phyloP scores from a whole-genome alignment of 2,797 vertebrate species.

The Threskiornis aethiopicus region DNA sequence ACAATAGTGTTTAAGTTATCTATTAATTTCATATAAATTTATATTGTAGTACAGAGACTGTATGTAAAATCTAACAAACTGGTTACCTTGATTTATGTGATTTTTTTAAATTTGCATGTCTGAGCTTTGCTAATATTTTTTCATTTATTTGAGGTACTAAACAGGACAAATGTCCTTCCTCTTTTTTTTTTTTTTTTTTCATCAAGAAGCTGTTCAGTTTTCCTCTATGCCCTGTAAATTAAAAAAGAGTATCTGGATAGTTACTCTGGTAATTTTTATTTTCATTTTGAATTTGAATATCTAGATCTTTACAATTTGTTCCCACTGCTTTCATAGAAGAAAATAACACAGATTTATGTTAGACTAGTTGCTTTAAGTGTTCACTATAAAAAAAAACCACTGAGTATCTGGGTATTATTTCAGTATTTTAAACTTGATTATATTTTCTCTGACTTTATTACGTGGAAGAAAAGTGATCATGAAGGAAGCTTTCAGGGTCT shows the following conservation, averaged over 20 bases:
- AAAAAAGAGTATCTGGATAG: background rate
- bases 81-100: background rate
- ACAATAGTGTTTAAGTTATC: background rate
- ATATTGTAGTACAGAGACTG: background rate
- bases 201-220: background rate
- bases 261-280: background rate
- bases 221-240: background rate
- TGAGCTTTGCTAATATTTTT: background rate
- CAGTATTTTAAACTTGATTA: background rate
- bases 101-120: background rate
- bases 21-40: background rate
- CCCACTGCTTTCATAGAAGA: background rate
- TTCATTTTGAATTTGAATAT: background rate
- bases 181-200: background rate
- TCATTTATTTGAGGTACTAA: background rate
- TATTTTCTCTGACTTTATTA: background rate
- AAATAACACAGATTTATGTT: background rate
- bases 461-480: background rate
- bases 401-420: background rate
- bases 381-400: background rate
- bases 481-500: background rate
- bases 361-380: background rate
- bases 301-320: background rate
- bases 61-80: background rate
- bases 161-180: background rate